Evolutionary conservation across 1,140 invertebrate species (phyloP), one percentile per base, ranked within the genome.

Genomic region (Drosophila sulfurigaster): DNA sequence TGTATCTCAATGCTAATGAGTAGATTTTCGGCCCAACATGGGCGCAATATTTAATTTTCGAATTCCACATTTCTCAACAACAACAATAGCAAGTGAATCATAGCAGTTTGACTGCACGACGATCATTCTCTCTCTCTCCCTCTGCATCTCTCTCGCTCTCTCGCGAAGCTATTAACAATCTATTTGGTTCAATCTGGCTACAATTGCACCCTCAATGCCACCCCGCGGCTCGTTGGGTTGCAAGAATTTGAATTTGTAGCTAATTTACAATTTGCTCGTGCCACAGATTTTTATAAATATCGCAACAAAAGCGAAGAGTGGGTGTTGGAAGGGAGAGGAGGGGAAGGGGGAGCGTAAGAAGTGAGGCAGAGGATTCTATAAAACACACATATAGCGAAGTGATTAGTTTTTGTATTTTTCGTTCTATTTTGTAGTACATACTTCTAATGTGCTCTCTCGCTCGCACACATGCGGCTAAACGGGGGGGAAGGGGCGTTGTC

Each of bases 221-320:
- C 66, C 32, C 32, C 48, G 4, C 35, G 35, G 5, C 32, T 38
- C 8, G 32, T 32, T 15, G 11, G 11, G 16, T 58, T 58, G 56
- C 35, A 20, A 30, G 38, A 46, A 64, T 59, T 59, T 78, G 38
- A 46, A 64, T 59, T 59, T 78, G 66, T 64, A 66, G 74, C 78
- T 81, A 77, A 80, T 82, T 81, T 82, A 70, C 81, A 82, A 81
- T 81, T 83, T 81, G 78, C 78, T 81, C 60, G 78, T 85, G 79
- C 79, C 79, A 82, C 78, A 67, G 49, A 77, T 66, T 72, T 28
- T 71, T 64, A 48, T 57, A 83, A 82, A 68, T 60, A 64, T 67
- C 57, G 43, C 25, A 68, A 48, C 60, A 64, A 45, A 71, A 58
- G 43, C 46, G n/a, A 32, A 13, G 11, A 13, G 30, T 38, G 16